Conservation (phyloP, 2,888 invertebrate species). For the Eupithecia insigniata region DNA sequence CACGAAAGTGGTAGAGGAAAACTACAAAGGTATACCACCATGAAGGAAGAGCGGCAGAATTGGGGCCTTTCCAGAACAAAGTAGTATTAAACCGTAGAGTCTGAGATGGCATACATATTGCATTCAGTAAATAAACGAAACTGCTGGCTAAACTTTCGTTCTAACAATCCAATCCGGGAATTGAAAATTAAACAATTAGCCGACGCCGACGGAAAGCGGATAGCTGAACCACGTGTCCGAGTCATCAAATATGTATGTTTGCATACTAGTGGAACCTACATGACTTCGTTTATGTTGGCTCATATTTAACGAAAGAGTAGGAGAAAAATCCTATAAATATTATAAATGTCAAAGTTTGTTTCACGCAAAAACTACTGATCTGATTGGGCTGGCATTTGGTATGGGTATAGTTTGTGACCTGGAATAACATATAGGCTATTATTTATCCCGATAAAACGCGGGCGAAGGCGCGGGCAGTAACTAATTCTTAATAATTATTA, state of each 20-base stretch:
- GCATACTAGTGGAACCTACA: neutral
- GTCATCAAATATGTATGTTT: slow-evolving; percentile 37
- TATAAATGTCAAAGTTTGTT: too few relatives aligned
- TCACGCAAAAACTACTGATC: too few relatives aligned
- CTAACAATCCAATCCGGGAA: slow-evolving; percentile 35
- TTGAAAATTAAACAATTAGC: slow-evolving; percentile 44
- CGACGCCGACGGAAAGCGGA: slow-evolving; percentile 42
- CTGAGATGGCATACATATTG: neutral
- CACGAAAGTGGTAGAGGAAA: too few relatives aligned
- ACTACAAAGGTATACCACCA: too few relatives aligned
- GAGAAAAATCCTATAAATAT: neutral
- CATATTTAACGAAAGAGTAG: neutral
- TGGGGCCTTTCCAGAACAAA: neutral
- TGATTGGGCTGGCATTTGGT: too few relatives aligned
- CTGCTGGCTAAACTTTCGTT: slow-evolving; percentile 19
- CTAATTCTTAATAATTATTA: too few relatives aligned
- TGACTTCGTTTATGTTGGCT: neutral
- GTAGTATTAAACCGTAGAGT: neutral
- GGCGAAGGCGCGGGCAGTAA: too few relatives aligned
- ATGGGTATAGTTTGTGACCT: too few relatives aligned
- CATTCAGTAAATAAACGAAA: slow-evolving; percentile 20
- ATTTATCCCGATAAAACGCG: too few relatives aligned
- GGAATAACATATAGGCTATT: too few relatives aligned
- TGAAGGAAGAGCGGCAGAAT: too few relatives aligned
- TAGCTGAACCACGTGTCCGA: slow-evolving; percentile 43